Base-by-base conservation (phyloP, 2,113 vertebrate genomes). In the Phodopus roborovskii region DNA sequence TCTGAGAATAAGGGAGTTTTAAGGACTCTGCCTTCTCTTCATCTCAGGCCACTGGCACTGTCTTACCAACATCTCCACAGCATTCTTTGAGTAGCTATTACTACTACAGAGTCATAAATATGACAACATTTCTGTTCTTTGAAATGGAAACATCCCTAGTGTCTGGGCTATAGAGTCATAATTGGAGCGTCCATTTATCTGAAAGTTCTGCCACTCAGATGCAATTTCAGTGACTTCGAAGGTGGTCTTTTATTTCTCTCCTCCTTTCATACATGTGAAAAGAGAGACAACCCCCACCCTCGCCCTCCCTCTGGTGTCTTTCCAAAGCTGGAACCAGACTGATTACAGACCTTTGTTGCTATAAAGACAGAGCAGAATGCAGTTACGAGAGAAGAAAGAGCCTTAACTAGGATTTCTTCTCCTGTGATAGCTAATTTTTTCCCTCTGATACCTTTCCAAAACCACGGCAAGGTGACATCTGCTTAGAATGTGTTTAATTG, bases 351-450 rank as follows among this genome's bases (percentile, higher is more conserved):
- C 88, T 97, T 94, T 94, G 93, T 85, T 91, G 75, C 89, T 75
- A 16, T 88, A 83, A 95, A 97, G 83, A 97, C 50, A 95, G 75
- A 95, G 60, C 83, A 94, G 78, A 93, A 94, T 96, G 82, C 73
- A 62, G 78, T 73, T 95, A 68, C 53, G 17, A 17, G 50, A 92
- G 62, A 94, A 96, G 78, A 96, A 97, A 96, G 92, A 94, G 68
- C 16, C 91, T 95, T 97, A 96, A 97, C 96, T 96, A 90, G 60
- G 95, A 97, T 94, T 96, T 92, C 78, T 87, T 96, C 91, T 87
- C 68, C 73, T 79, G 86, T 86, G 70, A 94, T 91, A 91, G 88
- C 64, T 94, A 66, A 66, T 94, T 96, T 95, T 90, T 71, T 53
- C 50, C n/a, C 77, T 91, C 92, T 92, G 88, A 94, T 66, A 95